Percentiles rank a stretch among this genome's conserved stretches.
Conservation (phyloP, 1,140 invertebrate species). For the Piezodorus guildinii region DNA sequence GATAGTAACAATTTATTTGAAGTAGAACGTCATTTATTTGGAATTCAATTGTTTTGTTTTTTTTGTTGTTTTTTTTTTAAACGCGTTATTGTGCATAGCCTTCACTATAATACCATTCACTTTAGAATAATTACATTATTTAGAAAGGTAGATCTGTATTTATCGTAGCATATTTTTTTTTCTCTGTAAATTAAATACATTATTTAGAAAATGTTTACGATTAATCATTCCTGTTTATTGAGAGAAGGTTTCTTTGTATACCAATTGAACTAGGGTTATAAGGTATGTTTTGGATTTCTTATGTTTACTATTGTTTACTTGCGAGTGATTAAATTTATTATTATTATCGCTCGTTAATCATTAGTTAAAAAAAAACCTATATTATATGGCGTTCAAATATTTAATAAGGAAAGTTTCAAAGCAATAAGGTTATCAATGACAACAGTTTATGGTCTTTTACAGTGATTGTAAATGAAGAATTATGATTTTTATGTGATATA, state of each 20-base stretch:
- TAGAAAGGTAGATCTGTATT: not conserved
- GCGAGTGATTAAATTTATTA: too few relatives aligned
- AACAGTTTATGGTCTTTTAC: conserved; percentile 2
- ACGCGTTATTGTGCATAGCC: too few relatives aligned
- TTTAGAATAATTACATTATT: too few relatives aligned
- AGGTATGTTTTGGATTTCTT: conserved; percentile 12
- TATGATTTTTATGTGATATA: not conserved
- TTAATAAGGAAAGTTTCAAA: too few relatives aligned
- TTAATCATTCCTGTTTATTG: conserved; percentile 10
- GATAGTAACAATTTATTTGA: not conserved
- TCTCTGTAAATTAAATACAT: not conserved
- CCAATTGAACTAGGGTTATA: conserved; percentile 9
- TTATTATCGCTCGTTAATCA: too few relatives aligned
- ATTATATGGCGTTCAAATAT: too few relatives aligned
- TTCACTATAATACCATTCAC: too few relatives aligned
- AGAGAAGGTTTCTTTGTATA: conserved; percentile 15
- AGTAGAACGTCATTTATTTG: conserved; percentile 24
- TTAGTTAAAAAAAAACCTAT: too few relatives aligned
- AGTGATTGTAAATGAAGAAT: not conserved
- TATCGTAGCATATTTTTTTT: not conserved
- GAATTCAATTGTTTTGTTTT: too few relatives aligned
- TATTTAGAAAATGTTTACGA: not conserved
- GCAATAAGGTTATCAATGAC: not conserved
- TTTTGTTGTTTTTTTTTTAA: too few relatives aligned
- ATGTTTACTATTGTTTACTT: conserved; percentile 1